Evolutionary conservation across 2,888 invertebrate species (phyloP).

Genomic region (Apotomis capreana): DNA sequence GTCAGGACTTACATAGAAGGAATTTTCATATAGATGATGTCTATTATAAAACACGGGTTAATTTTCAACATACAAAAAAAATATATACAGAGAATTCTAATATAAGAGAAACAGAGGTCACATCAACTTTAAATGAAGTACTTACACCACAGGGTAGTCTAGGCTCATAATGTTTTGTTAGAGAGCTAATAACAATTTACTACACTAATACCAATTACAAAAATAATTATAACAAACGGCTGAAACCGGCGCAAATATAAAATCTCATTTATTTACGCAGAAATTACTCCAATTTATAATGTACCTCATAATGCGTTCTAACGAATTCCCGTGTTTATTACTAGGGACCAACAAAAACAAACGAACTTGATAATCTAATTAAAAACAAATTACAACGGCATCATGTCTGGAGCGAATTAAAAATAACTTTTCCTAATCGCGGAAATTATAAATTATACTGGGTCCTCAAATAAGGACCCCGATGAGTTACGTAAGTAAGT

Average conservation of each 20-base stretch:
- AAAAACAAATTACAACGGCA: constrained; percentile 44
- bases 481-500: constrained; percentile 27
- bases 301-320: constrained; percentile 24
- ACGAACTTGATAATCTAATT: constrained; percentile 37
- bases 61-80: too few relatives aligned
- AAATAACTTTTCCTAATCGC: constrained; percentile 56
- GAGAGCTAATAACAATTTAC: too few relatives aligned
- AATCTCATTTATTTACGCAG: not conserved
- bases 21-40: too few relatives aligned
- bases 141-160: too few relatives aligned
- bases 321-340: constrained; percentile 20
- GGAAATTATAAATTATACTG: constrained; percentile 60
- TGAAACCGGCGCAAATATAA: not conserved
- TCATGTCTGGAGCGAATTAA: constrained; percentile 50
- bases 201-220: too few relatives aligned
- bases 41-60: too few relatives aligned
- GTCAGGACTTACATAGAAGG: too few relatives aligned
- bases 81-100: too few relatives aligned
- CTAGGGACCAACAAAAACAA: constrained; percentile 28
- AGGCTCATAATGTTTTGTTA: too few relatives aligned
- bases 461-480: constrained; percentile 48
- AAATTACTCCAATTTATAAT: not conserved
- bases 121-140: too few relatives aligned
- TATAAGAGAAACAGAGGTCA: too few relatives aligned
- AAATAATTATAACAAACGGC: not conserved